These are phyloP conservation scores for Drosophila tripunctata DNA, from an alignment of 2,888 invertebrate genomes.

Conservation along the genomic window DNA sequence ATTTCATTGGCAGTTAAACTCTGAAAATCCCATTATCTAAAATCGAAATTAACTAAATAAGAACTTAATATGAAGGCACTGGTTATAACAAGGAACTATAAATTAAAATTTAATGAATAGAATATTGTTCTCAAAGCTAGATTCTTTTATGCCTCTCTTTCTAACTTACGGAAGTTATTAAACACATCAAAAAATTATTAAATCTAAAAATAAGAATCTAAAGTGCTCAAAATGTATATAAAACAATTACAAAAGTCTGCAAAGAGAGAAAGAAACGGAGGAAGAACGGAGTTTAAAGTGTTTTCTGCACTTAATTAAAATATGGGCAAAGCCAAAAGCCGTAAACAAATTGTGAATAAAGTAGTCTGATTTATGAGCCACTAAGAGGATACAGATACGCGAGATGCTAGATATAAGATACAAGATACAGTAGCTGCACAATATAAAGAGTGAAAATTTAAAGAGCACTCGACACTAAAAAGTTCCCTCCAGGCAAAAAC, in stretches of 20 bases:
- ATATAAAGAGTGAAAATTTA: slow-evolving; percentile 68
- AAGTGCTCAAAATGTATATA: slow-evolving; percentile 13
- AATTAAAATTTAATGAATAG: too few species aligned
- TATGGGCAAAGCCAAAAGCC: slow-evolving; percentile 19
- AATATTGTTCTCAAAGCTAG: too few species aligned
- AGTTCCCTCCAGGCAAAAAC: slow-evolving; percentile 6
- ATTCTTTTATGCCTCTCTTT: too few species aligned
- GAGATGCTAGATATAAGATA: slow-evolving; percentile 8
- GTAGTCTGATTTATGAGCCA: slow-evolving; percentile 56
- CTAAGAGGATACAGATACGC: slow-evolving; percentile 34
- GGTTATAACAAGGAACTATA: too few species aligned
- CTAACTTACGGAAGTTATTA: background rate
- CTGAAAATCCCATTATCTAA: too few species aligned
- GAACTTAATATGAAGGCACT: too few species aligned
- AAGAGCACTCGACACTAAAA: slow-evolving; percentile 53
- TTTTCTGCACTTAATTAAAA: slow-evolving; percentile 44
- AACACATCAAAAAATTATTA: background rate
- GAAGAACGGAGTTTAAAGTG: background rate
- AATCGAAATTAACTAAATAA: too few species aligned
- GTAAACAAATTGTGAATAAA: slow-evolving; percentile 52
- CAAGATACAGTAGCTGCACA: slow-evolving; percentile 32
- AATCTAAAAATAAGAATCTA: background rate
- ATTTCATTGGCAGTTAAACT: too few species aligned
- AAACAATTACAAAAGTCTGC: slow-evolving; percentile 12
- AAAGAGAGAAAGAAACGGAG: background rate